Conservation (phyloP, 2,797 vertebrate species). For the Melanotaenia parkinsoni region DNA sequence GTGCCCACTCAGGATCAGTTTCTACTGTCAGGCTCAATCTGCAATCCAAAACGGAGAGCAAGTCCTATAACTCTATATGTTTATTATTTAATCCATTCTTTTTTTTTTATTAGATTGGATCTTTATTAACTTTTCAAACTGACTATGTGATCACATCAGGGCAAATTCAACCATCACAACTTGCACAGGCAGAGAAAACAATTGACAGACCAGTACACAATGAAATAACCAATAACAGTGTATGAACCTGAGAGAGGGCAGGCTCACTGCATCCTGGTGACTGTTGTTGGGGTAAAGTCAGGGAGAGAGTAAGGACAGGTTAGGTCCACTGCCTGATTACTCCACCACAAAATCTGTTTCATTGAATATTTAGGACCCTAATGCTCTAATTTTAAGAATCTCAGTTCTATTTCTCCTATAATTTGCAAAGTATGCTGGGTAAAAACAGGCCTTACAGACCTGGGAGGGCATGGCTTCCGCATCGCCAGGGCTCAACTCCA, state of each 20-base stretch:
- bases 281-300: slow-evolving; percentile 61
- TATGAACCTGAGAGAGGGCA: slow-evolving; percentile 65
- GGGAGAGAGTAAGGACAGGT: slow-evolving; percentile 68
- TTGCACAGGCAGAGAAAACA: slow-evolving; percentile 34
- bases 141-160: slow-evolving; percentile 23
- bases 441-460: slow-evolving; percentile 85
- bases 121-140: slow-evolving; percentile 24
- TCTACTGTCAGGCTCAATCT: slow-evolving; percentile 37
- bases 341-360: slow-evolving; percentile 14
- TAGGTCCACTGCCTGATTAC: slow-evolving; percentile 50
- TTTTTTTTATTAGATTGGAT: slow-evolving; percentile 31
- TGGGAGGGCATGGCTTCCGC: slow-evolving; percentile 73
- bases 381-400: slow-evolving; percentile 4
- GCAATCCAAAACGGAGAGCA: slow-evolving; percentile 9
- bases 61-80: not conserved
- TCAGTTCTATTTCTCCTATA: not conserved
- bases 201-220: slow-evolving; percentile 59
- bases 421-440: slow-evolving; percentile 65
- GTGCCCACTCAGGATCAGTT: slow-evolving; percentile 45
- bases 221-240: slow-evolving; percentile 32
- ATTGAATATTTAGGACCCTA: slow-evolving; percentile 5
- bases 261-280: slow-evolving; percentile 64
- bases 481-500: slow-evolving; percentile 77
- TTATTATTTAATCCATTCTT: not conserved
- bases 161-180: slow-evolving; percentile 51